phyloP scores from a whole-genome alignment of 2,888 invertebrate species.

The Tethea ocularis region DNA sequence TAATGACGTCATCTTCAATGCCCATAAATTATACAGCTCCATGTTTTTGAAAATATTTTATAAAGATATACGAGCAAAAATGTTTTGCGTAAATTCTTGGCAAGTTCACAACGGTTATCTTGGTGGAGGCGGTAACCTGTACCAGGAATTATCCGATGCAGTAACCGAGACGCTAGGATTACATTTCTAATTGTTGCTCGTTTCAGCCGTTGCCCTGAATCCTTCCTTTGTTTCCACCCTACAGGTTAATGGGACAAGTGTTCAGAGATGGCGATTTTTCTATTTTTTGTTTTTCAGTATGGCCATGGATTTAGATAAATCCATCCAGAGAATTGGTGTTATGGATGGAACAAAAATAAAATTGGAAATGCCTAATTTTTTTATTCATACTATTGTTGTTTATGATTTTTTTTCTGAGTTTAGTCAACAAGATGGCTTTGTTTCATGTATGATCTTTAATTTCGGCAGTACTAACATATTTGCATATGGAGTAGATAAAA shows the following conservation, averaged over 20 bases:
- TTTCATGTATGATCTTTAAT: too few species aligned
- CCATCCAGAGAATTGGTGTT: too few species aligned
- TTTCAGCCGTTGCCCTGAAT: constrained; percentile 28
- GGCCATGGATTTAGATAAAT: background rate
- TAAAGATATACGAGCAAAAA: background rate
- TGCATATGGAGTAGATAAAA: too few species aligned
- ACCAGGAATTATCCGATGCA: constrained; percentile 23
- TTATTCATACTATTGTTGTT: too few species aligned
- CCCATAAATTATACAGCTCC: background rate
- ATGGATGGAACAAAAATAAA: too few species aligned
- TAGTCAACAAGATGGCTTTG: too few species aligned
- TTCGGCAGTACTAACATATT: too few species aligned
- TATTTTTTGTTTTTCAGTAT: background rate
- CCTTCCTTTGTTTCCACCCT: constrained; percentile 35
- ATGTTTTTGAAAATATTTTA: background rate
- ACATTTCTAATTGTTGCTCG: constrained; percentile 37
- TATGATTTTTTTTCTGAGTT: too few species aligned
- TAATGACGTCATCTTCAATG: background rate
- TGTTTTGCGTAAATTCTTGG: background rate
- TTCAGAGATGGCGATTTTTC: constrained; percentile 17
- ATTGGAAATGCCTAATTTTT: too few species aligned
- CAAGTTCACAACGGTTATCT: background rate
- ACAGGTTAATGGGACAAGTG: constrained; percentile 10
- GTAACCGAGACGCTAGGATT: constrained; percentile 25
- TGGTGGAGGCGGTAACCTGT: background rate